Evolutionary conservation across 2,113 vertebrate genomes (phyloP), one percentile per base, ranked within the genome.

Genomic region (Heterotis niloticus): DNA sequence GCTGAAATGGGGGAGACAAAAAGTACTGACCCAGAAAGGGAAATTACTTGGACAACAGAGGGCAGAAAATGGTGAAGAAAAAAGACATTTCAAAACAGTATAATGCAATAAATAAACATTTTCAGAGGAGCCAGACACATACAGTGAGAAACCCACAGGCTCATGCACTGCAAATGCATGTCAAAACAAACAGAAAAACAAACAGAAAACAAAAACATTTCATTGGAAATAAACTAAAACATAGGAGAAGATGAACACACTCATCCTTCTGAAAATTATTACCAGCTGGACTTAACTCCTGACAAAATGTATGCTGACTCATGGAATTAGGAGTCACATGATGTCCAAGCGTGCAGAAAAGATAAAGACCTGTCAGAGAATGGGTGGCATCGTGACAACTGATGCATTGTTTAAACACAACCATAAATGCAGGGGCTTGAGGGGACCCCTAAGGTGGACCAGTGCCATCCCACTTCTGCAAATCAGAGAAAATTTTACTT

Each of bases 351-450:
- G 28, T 84, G 84, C 85, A 91, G 91, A 92, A 95, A 94, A 93
- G 93, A 92, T 94, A 93, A 94, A 94, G 96, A 98, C 96, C 97
- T 98, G 96, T 94, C 94, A 94, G 93, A 96, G 96, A 98, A 98
- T 98, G 95, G 95, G 95, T 95, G 95, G 98, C 98, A 95, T 98
- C 98, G 98, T 99, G 96, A 97, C 98, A 95, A 20, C 96, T 98
- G 97, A 98, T 96, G 96, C 97, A 96, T 95, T 96, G 96, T 98
- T 98, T 97, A 97, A 95, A 96, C 95, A 96, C 94, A 94, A 94
- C 92, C 94, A 95, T 97, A 95, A 98, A 97, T 97, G 95, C 95
- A 94, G 91, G 93, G 94, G 95, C 95, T 94, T 94, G 92, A 96
- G 92, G 95, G 95, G 97, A 96, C 93, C 95, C 95, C 92, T 91